A percentile compares a stretch with the other conserved stretches of the same genome.
phyloP scores from a whole-genome alignment of 2,113 vertebrate genomes.

The Semicossyphus pulcher region DNA sequence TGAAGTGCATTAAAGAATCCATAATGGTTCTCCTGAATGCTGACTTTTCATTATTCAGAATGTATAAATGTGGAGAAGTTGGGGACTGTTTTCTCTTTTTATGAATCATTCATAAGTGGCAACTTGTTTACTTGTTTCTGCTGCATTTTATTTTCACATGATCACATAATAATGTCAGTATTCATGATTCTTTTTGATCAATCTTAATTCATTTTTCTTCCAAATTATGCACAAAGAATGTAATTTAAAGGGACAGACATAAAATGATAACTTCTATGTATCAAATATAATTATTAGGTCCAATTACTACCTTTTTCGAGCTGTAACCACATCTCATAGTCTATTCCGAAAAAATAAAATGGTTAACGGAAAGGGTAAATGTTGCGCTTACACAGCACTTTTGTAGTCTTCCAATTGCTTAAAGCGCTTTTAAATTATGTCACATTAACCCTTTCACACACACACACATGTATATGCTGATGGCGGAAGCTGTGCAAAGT shows the following conservation, averaged over 20 bases:
- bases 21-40: constrained; percentile 28
- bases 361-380: too few relatives aligned
- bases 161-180: neutral
- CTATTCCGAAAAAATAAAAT: too few relatives aligned
- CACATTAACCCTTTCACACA: too few relatives aligned
- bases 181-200: neutral
- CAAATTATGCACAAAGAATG: neutral
- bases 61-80: neutral
- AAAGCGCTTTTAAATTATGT: too few relatives aligned
- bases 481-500: too few relatives aligned
- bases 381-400: too few relatives aligned
- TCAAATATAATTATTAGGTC: neutral
- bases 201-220: neutral
- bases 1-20: constrained; percentile 30
- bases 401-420: too few relatives aligned
- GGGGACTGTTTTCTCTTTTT: neutral
- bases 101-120: constrained; percentile 22
- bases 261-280: neutral
- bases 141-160: neutral
- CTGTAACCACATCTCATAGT: too few relatives aligned
- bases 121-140: constrained; percentile 20
- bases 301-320: too few relatives aligned
- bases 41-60: constrained; percentile 37
- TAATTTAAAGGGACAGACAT: neutral
- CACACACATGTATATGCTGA: too few relatives aligned